phyloP scores from a whole-genome alignment of 2,888 invertebrate genomes.

The Chaetogeoica ovagalla region DNA sequence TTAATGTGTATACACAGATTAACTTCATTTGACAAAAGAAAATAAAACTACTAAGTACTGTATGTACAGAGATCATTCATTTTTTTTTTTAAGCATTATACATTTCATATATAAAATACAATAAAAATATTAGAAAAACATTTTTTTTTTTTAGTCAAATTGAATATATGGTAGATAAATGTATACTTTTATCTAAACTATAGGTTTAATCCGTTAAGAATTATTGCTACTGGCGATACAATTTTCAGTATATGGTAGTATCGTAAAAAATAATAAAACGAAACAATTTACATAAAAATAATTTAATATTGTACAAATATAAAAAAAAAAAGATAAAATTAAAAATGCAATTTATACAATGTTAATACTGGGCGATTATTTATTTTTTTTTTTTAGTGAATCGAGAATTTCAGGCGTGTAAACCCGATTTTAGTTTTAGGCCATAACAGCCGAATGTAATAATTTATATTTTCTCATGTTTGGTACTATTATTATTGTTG shows the following conservation, averaged over 20 bases:
- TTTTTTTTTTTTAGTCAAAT: neutral
- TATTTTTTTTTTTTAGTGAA: slow-evolving; percentile 16
- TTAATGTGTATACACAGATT: too few relatives aligned
- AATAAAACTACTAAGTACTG: neutral
- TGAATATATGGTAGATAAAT: neutral
- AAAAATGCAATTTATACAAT: slow-evolving; percentile 37
- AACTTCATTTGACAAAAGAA: neutral
- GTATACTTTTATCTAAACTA: neutral
- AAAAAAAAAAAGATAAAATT: slow-evolving; percentile 26
- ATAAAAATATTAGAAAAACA: neutral
- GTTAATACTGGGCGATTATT: slow-evolving; percentile 42
- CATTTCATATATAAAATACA: neutral
- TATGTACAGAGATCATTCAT: neutral
- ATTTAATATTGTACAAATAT: slow-evolving; percentile 26
- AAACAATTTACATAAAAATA: slow-evolving; percentile 29
- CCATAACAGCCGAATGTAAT: neutral
- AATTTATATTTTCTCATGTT: neutral
- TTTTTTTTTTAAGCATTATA: neutral
- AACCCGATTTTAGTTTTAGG: neutral
- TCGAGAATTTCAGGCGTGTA: slow-evolving; percentile 19
- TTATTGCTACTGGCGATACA: neutral
- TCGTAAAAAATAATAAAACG: slow-evolving; percentile 3
- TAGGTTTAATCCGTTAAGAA: neutral
- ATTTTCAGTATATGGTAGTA: neutral
- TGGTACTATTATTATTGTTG: neutral